Conservation (phyloP, 2,113 vertebrate genomes). For the Pelodiscus sinensis region DNA sequence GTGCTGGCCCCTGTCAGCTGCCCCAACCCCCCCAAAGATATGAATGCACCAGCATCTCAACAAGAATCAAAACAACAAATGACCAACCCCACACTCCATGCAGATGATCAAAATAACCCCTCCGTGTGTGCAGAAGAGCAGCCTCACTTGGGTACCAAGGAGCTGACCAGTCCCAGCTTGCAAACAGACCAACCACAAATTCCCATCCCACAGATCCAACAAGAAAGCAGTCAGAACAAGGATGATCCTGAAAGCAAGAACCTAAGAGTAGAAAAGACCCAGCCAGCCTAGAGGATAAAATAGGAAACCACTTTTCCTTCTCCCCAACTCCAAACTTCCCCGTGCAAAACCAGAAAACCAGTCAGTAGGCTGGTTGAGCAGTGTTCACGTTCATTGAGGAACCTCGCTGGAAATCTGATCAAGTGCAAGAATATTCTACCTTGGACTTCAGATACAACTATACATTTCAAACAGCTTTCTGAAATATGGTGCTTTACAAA, state of each 20-base stretch:
- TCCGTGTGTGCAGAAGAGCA: constrained; percentile 40
- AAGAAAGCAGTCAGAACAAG: not conserved
- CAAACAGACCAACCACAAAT: not conserved
- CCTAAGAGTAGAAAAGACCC: constrained; percentile 43
- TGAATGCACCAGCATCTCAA: not conserved
- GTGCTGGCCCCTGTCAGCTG: constrained; percentile 75
- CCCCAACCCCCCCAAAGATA: constrained; percentile 37
- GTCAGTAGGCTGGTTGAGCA: constrained; percentile 54
- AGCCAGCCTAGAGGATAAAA: constrained; percentile 62
- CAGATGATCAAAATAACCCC: constrained; percentile 38
- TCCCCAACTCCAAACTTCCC: not conserved
- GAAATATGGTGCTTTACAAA: constrained; percentile 77
- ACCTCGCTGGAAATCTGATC: constrained; percentile 32
- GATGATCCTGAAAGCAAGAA: constrained; percentile 26
- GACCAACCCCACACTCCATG: constrained; percentile 56
- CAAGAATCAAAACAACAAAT: constrained; percentile 25
- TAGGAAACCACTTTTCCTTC: not conserved
- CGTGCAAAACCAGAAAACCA: constrained; percentile 20
- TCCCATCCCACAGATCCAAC: not conserved
- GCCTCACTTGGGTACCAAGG: fast-evolving
- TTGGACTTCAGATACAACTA: constrained; percentile 13
- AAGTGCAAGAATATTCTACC: constrained; percentile 37
- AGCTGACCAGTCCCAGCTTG: not conserved
- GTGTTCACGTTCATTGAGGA: constrained; percentile 16
- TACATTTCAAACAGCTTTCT: constrained; percentile 28